Evolutionary conservation across 1,140 invertebrate species (phyloP).

Genomic region (Bathynomus jamesi): DNA sequence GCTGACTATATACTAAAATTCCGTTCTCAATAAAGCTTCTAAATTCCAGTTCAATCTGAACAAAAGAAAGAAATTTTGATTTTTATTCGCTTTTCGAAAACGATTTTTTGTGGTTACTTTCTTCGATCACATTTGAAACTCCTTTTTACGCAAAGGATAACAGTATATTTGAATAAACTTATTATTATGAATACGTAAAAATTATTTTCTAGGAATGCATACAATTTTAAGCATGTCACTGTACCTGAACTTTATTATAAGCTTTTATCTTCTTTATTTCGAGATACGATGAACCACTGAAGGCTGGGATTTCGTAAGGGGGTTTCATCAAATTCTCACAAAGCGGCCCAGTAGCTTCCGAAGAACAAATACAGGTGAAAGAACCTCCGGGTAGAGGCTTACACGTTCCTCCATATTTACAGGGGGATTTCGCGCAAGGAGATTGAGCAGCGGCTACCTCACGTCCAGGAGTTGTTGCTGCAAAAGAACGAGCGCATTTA

Average conservation of each 20-base stretch:
- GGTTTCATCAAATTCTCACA: constrained; percentile 43
- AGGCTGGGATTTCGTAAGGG: constrained; percentile 43
- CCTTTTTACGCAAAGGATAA: too few species aligned
- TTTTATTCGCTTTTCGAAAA: background rate
- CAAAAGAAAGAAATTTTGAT: background rate
- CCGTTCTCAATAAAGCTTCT: constrained; percentile 75
- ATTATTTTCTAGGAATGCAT: too few species aligned
- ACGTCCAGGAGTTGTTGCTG: constrained; percentile 29
- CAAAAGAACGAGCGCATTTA: constrained; percentile 4
- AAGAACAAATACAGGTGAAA: constrained; percentile 66
- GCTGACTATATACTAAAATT: constrained; percentile 79
- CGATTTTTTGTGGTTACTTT: too few species aligned
- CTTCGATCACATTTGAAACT: too few species aligned
- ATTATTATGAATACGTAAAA: too few species aligned
- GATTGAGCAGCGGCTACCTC: constrained; percentile 19
- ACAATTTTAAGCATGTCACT: too few species aligned
- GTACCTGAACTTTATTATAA: constrained; percentile 36
- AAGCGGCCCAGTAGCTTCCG: constrained; percentile 56
- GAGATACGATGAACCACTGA: constrained; percentile 47
- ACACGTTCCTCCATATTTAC: constrained; percentile 67
- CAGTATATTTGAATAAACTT: too few species aligned
- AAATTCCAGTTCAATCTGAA: constrained; percentile 82
- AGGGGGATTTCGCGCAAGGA: constrained; percentile 56
- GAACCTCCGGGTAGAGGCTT: constrained; percentile 56
- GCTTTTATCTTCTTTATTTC: constrained; percentile 39